Base-by-base conservation (phyloP, 1,140 invertebrate genomes). In the Lerema accius region DNA sequence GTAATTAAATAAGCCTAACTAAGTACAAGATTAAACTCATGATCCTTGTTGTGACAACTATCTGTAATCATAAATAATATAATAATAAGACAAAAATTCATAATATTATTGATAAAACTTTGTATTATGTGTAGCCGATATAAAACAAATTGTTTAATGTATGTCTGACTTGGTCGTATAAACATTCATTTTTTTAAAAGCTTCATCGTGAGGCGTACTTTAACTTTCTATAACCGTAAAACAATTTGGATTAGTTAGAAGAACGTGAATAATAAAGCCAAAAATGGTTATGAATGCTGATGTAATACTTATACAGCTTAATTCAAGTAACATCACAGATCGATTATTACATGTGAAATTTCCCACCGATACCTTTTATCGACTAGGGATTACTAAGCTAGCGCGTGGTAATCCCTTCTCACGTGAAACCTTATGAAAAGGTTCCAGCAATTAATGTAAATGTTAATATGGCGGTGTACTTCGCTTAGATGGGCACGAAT, bases 351-450 rank as follows among this genome's bases (percentile, higher is more conserved):
- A 40, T 55, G 46, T 67, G 60, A 65, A 63, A 62, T 74, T 83
- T 84, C 78, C 65, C 78, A 82, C 69, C 62, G 68, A 51, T 14
- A 1, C 39, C 15, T 55, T 50, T 42, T 16, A 13, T 40, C 39
- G 39, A 55, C 37, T 42, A 11, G 66, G 76, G 84, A 89, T 86
- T 84, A 79, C 64, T 71, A 80, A 79, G 78, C 69, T 65, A 82
- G 77, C 73, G 63, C 72, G 60, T 66, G 74, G 74, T 87, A 87
- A 89, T 86, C 82, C 73, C 76, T 77, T 82, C 76, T 82, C 77
- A 80, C 51, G 71, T 83, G 78, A 81, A 84, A 80, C 79, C 62
- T 78, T 67, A 68, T 84, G 78, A 80, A 80, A 86, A 71, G 78
- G 45, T 64, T 68, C 23, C 56, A 60, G 73, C 70, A 79, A 82